Base-by-base conservation (phyloP, 2,797 vertebrate species). In the Potorous gilbertii region DNA sequence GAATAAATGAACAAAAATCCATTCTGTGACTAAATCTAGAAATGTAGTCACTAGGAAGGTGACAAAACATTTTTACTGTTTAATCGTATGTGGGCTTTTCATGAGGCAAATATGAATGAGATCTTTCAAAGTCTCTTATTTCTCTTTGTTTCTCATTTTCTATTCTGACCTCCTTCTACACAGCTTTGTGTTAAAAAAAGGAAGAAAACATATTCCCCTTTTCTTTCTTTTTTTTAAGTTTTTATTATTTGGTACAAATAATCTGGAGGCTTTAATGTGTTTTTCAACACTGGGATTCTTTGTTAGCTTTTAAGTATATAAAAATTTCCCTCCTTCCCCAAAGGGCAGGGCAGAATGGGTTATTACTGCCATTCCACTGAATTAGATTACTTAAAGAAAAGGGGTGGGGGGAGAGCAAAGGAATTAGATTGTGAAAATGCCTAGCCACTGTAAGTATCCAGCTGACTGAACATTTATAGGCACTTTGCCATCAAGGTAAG, bases 261-360 rank as follows among this genome's bases (percentile, higher is more conserved):
- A 97, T 96, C 96, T 94, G 74, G 52, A 95, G 55, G 93, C 94
- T 91, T 96, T 96, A 94, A 54, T 95, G 97, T 90, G 52, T 98
- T 97, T 97, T 98, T 96, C 93, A 95, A 91, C 46, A 94, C 91
- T 52, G 90, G 62, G 92, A 95, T 4, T 46, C 90, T 96, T 96
- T 97, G 96, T 97, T 97, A 95, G 90, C 96, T 97, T 96, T 97
- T 97, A 97, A 97, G 81, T 97, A 97, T 92, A 97, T 93, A 97
- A 97, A 98, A 97, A 96, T 97, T 97, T 93, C 94, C 55, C 96
- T 97, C 95, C 90, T 96, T 91, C 59, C 52, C 92, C 59, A 94
- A 92, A 96, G 90, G 95, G 90, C 74, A 90, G 96, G 97, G 95
- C 93, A 90, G 93, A 97, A 96, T 97, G 93, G 96, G 96, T 93